Base-by-base conservation (phyloP, 2,113 vertebrate species). In the Scartelaos histophorus region DNA sequence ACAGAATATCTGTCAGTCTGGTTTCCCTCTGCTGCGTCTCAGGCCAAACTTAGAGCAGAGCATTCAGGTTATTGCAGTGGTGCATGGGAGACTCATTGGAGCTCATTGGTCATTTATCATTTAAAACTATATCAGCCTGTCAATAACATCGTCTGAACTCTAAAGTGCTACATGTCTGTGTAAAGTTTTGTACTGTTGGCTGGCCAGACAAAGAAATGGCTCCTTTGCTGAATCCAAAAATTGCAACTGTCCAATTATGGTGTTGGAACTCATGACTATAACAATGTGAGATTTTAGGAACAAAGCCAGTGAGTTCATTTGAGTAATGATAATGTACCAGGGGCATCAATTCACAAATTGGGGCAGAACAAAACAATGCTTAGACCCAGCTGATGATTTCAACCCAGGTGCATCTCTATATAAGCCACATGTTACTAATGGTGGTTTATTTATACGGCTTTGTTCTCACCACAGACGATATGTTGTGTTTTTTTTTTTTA, bases 291-390 rank as follows among this genome's bases (percentile, higher is more conserved):
- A 64, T 38, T 43, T 64, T 64, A n/a, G 34, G 17, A 64, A 64
- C 61, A 64, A 9, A 19, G 61, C 61, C 61, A 64, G 34, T 64
- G 17, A 21, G 34, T 64, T 64, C 34, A 43, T 64, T 64, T 38
- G 61, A 64, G 61, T 64, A 64, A 64, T 64, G 61, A 64, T 19
- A 10, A 38, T 38, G 16, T 43, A 43, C 61, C 34, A 43, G 17
- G 60, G 34, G 61, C 34, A 64, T 64, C 29, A 64, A 64, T 64
- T 64, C 34, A 64, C 34, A 64, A 64, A 64, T 64, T 64, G 17
- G 34, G 6, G 34, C 61, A 64, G 61, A 43, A 64, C 61, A 64
- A 64, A 64, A 64, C 10, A 38, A 64, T 35, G 19, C 61, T 38
- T 21, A 11, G 34, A 5, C 17, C 61, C 61, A 64, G 16, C 61